Conservation (phyloP, 2,797 vertebrate species). For the Arrhamphus sclerolepis region DNA sequence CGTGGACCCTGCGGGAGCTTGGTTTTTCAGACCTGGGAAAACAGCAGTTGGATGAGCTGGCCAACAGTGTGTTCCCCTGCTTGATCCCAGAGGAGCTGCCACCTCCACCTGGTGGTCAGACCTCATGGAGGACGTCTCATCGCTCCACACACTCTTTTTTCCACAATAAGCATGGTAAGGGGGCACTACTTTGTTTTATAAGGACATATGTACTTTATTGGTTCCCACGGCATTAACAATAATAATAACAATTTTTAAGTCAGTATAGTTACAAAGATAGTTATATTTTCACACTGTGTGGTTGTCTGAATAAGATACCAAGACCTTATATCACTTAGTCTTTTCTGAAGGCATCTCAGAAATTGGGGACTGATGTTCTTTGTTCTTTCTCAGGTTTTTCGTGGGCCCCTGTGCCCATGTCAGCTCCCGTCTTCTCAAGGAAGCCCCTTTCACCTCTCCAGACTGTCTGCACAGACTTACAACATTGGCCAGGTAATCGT, state of each 20-base stretch:
- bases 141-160: constrained; percentile 92
- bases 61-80: constrained; percentile 82
- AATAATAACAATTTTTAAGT: too few species aligned
- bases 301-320: too few species aligned
- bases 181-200: background rate
- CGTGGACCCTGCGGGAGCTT: constrained; percentile 86
- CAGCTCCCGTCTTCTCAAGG: constrained; percentile 77
- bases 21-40: constrained; percentile 89
- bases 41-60: constrained; percentile 84
- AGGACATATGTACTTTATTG: background rate
- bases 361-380: too few species aligned
- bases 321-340: too few species aligned
- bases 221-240: too few species aligned
- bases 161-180: constrained; percentile 93
- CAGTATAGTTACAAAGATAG: too few species aligned
- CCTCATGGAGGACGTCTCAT: constrained; percentile 87
- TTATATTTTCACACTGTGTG: too few species aligned
- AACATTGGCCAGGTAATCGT: constrained; percentile 86
- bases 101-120: constrained; percentile 44
- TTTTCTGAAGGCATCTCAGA: too few species aligned
- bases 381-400: constrained; percentile 80
- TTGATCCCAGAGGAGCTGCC: constrained; percentile 66
- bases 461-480: constrained; percentile 81
- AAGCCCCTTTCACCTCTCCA: constrained; percentile 83
- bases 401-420: constrained; percentile 58